These are phyloP conservation scores for Coelopa pilipes DNA, from an alignment of 2,888 invertebrate genomes.

Conservation along the genomic window DNA sequence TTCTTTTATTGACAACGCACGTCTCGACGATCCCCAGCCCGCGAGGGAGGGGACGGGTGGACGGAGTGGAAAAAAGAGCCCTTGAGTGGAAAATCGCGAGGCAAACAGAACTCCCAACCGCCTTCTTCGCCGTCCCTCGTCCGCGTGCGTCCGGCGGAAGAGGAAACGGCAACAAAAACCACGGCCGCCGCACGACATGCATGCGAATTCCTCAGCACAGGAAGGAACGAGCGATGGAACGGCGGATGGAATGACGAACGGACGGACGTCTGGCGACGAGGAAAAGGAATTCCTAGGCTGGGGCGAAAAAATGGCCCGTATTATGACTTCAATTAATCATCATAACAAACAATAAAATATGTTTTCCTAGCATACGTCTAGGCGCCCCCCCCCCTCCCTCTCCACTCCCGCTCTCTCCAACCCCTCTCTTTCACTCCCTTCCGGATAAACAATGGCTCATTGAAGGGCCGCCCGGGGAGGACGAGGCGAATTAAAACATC, in stretches of 20 bases:
- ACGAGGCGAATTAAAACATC: slow-evolving; percentile 61
- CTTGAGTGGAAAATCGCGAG: no score
- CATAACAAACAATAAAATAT: slow-evolving; percentile 53
- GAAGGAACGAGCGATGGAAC: background rate
- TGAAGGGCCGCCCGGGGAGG: slow-evolving; percentile 33
- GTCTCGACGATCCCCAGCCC: no score
- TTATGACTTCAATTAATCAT: slow-evolving; percentile 61
- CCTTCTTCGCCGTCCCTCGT: no score
- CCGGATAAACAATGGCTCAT: background rate
- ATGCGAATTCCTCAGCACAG: background rate
- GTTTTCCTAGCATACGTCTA: slow-evolving; percentile 41
- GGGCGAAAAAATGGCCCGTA: slow-evolving; percentile 25
- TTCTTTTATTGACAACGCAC: no score
- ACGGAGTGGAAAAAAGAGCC: no score
- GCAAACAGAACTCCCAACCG: no score
- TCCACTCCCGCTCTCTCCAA: no score
- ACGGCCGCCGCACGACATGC: background rate
- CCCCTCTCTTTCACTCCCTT: background rate
- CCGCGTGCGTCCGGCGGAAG: background rate
- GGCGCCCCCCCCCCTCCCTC: slow-evolving; percentile 24
- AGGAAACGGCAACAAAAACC: slow-evolving; percentile 12
- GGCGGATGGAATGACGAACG: no score
- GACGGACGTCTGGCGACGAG: no score
- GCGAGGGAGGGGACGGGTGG: no score
- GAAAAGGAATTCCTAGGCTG: no score